Percentiles rank a stretch among this genome's conserved stretches.
phyloP scores from a whole-genome alignment of 2,888 invertebrate genomes.

The Helobdella robusta region DNA sequence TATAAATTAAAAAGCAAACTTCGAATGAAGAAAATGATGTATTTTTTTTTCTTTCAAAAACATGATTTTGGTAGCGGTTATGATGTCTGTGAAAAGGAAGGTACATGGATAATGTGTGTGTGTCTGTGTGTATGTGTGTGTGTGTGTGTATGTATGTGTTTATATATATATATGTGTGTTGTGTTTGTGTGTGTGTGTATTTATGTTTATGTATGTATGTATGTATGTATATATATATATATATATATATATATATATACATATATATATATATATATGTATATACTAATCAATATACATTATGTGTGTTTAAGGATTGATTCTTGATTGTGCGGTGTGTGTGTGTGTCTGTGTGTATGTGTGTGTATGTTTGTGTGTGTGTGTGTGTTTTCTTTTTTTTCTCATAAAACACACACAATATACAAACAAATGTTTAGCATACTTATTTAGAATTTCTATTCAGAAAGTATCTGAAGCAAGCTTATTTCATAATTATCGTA shows the following conservation, averaged over 20 bases:
- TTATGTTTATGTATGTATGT: background rate
- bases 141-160: background rate
- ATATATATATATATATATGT: constrained; percentile 1
- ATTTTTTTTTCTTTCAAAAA: too few species aligned
- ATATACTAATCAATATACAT: background rate
- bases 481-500: too few species aligned
- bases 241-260: constrained; percentile 1
- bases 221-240: constrained; percentile 1
- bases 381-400: too few species aligned
- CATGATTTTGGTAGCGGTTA: too few species aligned
- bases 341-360: background rate
- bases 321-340: background rate
- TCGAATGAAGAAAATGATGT: too few species aligned
- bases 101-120: too few species aligned
- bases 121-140: background rate
- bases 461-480: too few species aligned
- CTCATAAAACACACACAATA: too few species aligned
- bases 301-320: background rate
- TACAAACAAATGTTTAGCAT: too few species aligned
- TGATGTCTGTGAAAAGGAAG: too few species aligned
- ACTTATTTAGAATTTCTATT: too few species aligned
- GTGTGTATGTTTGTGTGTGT: background rate
- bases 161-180: constrained; percentile 1
- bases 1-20: too few species aligned
- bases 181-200: background rate